Conservation (phyloP, 2,113 vertebrate species). For the Campylorhamphus procurvoides region DNA sequence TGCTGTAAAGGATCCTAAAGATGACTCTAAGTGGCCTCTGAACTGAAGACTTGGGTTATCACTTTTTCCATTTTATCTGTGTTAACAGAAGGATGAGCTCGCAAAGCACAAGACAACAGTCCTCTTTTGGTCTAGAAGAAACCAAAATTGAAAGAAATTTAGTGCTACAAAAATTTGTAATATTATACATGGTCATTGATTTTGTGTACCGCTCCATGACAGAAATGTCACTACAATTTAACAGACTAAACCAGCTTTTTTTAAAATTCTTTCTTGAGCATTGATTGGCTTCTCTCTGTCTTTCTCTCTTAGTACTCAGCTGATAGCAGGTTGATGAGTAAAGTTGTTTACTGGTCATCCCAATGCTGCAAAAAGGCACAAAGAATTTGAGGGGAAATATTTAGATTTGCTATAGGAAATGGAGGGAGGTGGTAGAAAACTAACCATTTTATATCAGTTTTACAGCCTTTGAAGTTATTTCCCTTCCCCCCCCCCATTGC, state of each 20-base stretch:
- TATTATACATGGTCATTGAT: rapidly evolving
- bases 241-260: neutral
- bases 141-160: neutral
- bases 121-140: neutral
- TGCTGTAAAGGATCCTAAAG: neutral
- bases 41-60: neutral
- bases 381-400: conserved; percentile 1
- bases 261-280: neutral
- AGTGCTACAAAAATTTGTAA: neutral
- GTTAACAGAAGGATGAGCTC: neutral
- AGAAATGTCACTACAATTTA: neutral
- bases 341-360: conserved; percentile 24
- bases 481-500: neutral
- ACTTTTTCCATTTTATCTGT: neutral
- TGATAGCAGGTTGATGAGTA: neutral
- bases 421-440: conserved; percentile 2
- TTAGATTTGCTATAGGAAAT: conserved; percentile 12
- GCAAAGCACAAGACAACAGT: neutral
- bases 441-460: conserved; percentile 15
- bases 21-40: neutral
- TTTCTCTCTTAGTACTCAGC: neutral
- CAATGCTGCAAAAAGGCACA: neutral
- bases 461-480: conserved; percentile 28
- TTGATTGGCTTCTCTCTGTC: neutral
- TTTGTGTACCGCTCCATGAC: neutral